Evolutionary conservation across 2,113 vertebrate genomes (phyloP), one percentile per base, ranked within the genome.

Genomic region (Chloroceryle aenea): DNA sequence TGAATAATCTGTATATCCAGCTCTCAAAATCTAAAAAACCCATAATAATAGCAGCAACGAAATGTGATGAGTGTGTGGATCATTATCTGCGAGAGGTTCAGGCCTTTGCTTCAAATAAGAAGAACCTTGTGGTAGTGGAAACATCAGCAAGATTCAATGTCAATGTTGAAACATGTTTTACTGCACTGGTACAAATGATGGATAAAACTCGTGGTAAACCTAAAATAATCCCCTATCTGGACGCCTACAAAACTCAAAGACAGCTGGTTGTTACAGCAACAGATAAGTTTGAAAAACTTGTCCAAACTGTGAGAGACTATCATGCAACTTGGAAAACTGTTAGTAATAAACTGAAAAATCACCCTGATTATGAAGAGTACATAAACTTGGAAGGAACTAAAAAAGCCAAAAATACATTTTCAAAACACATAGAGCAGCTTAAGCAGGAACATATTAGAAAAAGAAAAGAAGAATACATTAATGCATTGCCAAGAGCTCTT

Each of bases 1-100:
- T 99, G 95, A 99, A 99, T 98, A 99, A 99, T 95, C 99, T 99
- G 93, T 99, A 99, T 96, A 98, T 99, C 38, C 99, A 99, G 77
- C 98, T 99, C 38, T 98, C 98, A 94, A 99, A 99, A 98, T 98
- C 99, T 55, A 99, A 99, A 98, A 99, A 99, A 78, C 99, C 99
- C 87, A 98, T 99, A 76, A 98, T 99, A 82, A 99, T 99, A 71
- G 99, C 99, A 26, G 99, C 99, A 96, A 99, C 99, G 4, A 99
- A 99, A 96, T 99, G 99, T 90, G 99, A 99, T 77, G 99, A 99
- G 96, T 99, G 98, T 73, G 99, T 99, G 53, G 99, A 99, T 95
- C 99, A 99, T 97, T 99, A 99, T 96, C 97, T 99, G 96, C 98
- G 99, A 98, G 99, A 99, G 93, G 98, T 99, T 94, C 99, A 99